phyloP scores from a whole-genome alignment of 2,888 invertebrate genomes.

The Exocentrus adspersus region DNA sequence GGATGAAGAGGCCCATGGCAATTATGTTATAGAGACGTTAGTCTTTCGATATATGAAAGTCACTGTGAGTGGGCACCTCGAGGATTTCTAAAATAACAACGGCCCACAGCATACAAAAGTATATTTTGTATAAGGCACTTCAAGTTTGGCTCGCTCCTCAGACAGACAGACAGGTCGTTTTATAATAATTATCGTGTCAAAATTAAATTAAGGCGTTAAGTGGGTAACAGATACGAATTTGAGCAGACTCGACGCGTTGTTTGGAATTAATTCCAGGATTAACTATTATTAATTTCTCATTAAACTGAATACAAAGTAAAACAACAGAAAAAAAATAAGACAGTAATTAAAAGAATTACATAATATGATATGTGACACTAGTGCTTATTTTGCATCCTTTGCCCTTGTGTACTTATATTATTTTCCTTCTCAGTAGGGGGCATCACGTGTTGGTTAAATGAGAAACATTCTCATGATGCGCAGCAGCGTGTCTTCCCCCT shows the following conservation, averaged over 20 bases:
- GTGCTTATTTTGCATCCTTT: too few species aligned
- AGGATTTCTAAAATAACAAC: constrained; percentile 21
- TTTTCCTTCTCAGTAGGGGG: constrained; percentile 7
- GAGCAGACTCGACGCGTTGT: too few species aligned
- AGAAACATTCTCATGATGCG: constrained; percentile 21
- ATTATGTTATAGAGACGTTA: constrained; percentile 41
- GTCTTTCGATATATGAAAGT: constrained; percentile 31
- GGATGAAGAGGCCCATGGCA: constrained; percentile 38
- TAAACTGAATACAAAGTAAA: too few species aligned
- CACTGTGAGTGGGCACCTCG: constrained; percentile 27
- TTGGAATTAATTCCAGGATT: too few species aligned
- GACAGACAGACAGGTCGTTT: not conserved
- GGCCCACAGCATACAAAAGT: constrained; percentile 3
- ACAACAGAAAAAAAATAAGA: too few species aligned
- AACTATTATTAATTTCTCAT: too few species aligned
- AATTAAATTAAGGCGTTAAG: not conserved
- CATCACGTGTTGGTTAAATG: constrained; percentile 17
- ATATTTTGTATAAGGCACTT: constrained; percentile 9
- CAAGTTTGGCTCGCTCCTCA: not conserved
- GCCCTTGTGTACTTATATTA: too few species aligned
- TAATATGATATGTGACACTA: too few species aligned
- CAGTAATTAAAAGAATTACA: too few species aligned
- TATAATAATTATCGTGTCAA: not conserved
- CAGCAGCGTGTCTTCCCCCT: not conserved
- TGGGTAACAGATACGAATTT: not conserved